phyloP scores from a whole-genome alignment of 1,140 invertebrate species.

The Lordiphosa mommai region DNA sequence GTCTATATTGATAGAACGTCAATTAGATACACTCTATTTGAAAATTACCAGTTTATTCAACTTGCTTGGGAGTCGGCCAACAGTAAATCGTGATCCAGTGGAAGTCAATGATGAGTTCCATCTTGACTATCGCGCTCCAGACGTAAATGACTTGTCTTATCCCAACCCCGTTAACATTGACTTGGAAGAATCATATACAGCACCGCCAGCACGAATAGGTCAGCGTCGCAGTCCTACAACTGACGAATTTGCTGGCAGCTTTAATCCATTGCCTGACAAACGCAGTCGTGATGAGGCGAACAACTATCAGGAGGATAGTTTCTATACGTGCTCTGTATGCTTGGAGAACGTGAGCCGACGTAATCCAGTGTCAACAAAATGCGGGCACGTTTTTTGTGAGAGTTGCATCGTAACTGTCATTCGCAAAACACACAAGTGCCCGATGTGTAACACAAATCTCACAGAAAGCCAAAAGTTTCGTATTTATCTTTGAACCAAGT shows the following conservation, averaged over 20 bases:
- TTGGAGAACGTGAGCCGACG: conserved; percentile 24
- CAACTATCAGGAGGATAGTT: neutral
- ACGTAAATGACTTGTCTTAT: too few species aligned
- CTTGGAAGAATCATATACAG: neutral
- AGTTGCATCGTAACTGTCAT: conserved; percentile 32
- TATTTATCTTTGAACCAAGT: conserved; percentile 53
- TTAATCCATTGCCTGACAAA: conserved; percentile 14
- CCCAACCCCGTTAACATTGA: too few species aligned
- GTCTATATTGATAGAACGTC: too few species aligned
- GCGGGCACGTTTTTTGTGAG: conserved; percentile 55
- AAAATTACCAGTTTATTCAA: too few species aligned
- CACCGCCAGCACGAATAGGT: neutral
- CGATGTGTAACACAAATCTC: conserved; percentile 47
- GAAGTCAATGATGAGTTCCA: too few species aligned
- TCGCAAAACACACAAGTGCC: conserved; percentile 35
- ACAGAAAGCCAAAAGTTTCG: conserved; percentile 20
- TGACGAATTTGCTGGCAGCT: neutral
- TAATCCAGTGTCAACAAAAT: conserved; percentile 43
- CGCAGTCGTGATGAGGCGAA: neutral
- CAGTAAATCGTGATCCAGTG: too few species aligned
- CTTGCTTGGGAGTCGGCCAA: too few species aligned
- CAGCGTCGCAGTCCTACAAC: neutral
- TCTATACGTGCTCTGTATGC: conserved; percentile 57
- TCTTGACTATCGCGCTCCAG: too few species aligned
- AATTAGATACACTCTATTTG: too few species aligned